Base-by-base conservation (phyloP, 1,140 invertebrate species). In the Drosophila equinoxialis region DNA sequence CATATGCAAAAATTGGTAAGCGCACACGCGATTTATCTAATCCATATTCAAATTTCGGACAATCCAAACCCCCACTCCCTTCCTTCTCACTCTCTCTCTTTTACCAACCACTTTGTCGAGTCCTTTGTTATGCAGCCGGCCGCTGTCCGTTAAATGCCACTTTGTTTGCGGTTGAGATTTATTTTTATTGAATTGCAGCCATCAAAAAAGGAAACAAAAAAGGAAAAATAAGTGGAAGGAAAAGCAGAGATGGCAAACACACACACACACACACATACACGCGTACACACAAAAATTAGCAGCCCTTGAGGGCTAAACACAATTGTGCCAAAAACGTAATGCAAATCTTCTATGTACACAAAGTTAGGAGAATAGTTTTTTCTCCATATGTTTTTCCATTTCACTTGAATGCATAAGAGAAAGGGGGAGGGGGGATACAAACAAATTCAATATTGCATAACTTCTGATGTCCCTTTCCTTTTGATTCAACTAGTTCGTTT, bases 151-250 rank as follows among this genome's bases (percentile, higher is more conserved):
- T 77, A 45, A 66, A 77, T 51, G 65, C 65, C 82, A 67, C 66
- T 74, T 10, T 87, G 84, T 87, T 87, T 87, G 83, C 83, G 80
- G 84, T 87, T 89, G 17, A 65, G 83, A 87, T 87, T 87, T 87
- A 82, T 83, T 79, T 86, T 83, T 72, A 86, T 86, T 87, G 82
- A 85, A 86, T 84, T 77, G 78, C 71, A 65, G 54, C 69, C 30
- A 68, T 54, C 64, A 20, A 58, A 37, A 42, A 26, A 51, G 37
- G 45, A 26, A 55, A 30, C 14, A 57, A 17, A n/a, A 30, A 48
- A 10, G 23, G 23, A 2, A 61, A 39, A 39, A 63, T 62, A 71
- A 37, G 58, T 48, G 66, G 13, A 63, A 63, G 42, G 62, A 45
- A 57, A 41, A 39, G 30, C 45, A 51, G 37, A 48, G 63, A 71